Percentiles rank a stretch among this genome's conserved stretches.
These are phyloP conservation scores for Euura lappo DNA, from an alignment of 1,140 invertebrate species.

Conservation along the genomic window DNA sequence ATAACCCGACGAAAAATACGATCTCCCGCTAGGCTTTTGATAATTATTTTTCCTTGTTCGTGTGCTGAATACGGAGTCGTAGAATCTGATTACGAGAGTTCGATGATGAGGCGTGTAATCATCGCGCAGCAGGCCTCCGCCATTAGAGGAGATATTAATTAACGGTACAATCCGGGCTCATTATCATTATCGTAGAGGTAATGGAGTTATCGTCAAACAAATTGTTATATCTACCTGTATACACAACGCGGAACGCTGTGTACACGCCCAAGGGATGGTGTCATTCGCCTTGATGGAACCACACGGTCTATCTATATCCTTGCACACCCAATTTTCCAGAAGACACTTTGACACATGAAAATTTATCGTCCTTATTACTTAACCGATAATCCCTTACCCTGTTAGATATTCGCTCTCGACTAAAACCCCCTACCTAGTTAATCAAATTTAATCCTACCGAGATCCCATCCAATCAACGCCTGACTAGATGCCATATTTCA, in stretches of 20 bases:
- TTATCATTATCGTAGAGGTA: slow-evolving; percentile 1
- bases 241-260: too few species aligned
- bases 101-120: slow-evolving; percentile 1
- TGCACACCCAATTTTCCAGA: too few species aligned
- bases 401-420: too few species aligned
- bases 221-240: neutral
- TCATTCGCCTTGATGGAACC: neutral
- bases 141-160: slow-evolving; percentile 6
- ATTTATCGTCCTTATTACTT: too few species aligned
- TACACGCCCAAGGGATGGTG: neutral
- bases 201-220: slow-evolving; percentile 5
- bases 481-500: too few species aligned
- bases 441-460: too few species aligned
- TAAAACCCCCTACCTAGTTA: too few species aligned
- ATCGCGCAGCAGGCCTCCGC: neutral
- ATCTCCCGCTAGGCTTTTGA: neutral
- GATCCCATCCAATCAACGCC: too few species aligned
- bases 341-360: too few species aligned
- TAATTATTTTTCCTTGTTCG: neutral
- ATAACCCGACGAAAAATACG: neutral
- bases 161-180: slow-evolving; percentile 2
- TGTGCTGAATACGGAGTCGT: neutral
- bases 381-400: too few species aligned
- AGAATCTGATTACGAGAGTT: slow-evolving; percentile 4
- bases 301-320: neutral